Evolutionary conservation across 2,113 vertebrate genomes (phyloP), one percentile per base, ranked within the genome.

Genomic region (Perca flavescens): DNA sequence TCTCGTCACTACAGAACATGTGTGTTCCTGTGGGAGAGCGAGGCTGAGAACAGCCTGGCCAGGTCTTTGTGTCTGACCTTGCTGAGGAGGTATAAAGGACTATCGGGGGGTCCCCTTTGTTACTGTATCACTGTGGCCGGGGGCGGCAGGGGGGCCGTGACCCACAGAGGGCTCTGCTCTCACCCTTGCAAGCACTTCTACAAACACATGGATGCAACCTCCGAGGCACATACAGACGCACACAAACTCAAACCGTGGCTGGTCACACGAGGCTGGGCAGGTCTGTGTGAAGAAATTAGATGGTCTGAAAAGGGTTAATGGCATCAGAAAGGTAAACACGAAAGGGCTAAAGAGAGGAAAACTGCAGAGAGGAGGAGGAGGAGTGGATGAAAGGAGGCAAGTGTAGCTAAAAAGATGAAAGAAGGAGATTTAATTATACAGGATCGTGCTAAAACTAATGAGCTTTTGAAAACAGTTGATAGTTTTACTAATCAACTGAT

Each of bases 121-220:
- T 91, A 94, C 91, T 94, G 93, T 95, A 94, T 94, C 81, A 82
- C 83, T 84, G 80, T 85, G 89, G 68, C 68, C 36, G 58, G 74
- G 91, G 94, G 83, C 1, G 17, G 70, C 2, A 3, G 68, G 76
- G 93, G 92, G 86, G 80, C 36, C 36, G 58, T 95, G 93, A 96
- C 94, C 88, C 94, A 94, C 89, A 68, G 90, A 92, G 88, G 52
- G 91, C 88, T 81, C 87, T 89, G 92, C 90, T 80, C 89, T 93
- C 95, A 95, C 93, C 94, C 85, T 91, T 86, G 91, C 91, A 93
- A 95, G 93, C 88, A 89, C 82, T 94, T 94, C 77, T 88, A 66
- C 89, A 95, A 88, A 95, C 94, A 96, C 65, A 0, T 80, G 3
- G 62, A 50, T 47, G 86, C 78, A 87, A 79, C 86, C 76, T 86